Conservation (phyloP, 2,888 invertebrate genomes). For the Sarcophaga carnaria region DNA sequence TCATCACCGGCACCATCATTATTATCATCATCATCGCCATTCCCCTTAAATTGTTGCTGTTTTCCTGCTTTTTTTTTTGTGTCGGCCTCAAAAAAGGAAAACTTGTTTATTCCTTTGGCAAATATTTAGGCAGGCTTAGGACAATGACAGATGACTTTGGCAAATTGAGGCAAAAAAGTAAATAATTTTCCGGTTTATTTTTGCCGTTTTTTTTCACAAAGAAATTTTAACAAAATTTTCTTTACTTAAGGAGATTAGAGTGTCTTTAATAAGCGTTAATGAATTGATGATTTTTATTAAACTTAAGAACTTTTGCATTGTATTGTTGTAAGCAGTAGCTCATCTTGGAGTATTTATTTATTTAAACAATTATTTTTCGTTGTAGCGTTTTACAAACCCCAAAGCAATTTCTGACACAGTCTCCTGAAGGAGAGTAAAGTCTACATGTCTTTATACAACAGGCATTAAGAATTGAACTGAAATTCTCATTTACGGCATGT, state of each 20-base stretch:
- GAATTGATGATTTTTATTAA: background rate
- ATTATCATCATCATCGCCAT: background rate
- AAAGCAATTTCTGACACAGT: too few relatives aligned
- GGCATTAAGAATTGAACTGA: too few relatives aligned
- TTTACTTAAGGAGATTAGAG: background rate
- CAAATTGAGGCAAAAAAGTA: background rate
- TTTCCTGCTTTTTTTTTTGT: background rate
- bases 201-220: background rate
- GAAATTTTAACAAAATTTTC: background rate
- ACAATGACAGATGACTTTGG: constrained; percentile 31
- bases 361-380: too few relatives aligned
- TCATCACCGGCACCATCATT: background rate
- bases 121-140: background rate
- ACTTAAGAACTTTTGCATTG: background rate
- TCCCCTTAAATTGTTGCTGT: background rate
- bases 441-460: too few relatives aligned
- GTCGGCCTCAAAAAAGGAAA: too few relatives aligned
- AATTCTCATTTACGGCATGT: too few relatives aligned
- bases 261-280: background rate
- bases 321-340: background rate
- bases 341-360: background rate
- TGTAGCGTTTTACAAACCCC: too few relatives aligned
- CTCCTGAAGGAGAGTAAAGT: too few relatives aligned
- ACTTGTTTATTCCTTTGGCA: background rate
- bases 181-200: background rate